Base-by-base conservation (phyloP, 2,113 vertebrate species). In the Callipepla squamata region DNA sequence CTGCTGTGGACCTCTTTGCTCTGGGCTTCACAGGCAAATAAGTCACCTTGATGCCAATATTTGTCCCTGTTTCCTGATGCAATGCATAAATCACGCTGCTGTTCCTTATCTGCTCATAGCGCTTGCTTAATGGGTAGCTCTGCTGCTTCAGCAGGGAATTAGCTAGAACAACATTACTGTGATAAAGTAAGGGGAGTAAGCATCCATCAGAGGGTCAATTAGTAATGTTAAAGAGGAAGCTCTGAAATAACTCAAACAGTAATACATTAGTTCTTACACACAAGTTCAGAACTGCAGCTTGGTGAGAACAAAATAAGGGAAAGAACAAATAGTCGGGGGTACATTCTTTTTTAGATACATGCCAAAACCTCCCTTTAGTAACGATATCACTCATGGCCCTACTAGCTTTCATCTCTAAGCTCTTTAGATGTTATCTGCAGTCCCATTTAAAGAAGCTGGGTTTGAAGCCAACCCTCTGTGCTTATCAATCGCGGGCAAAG, bases 91-190 rank as follows among this genome's bases (percentile, higher is more conserved):
- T 90, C 70, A 84, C 69, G 42, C 73, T 95, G 82, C 79, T 80
- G 83, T 78, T 90, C 63, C 90, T 96, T 96, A 96, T 96, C 95
- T 88, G 92, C 85, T 91, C 16, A 2, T 86, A 78, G 83, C 0
- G 26, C 53, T 91, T 78, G 90, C 82, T 92, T 94, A 94, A 94
- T 75, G 92, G 93, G 90, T 63, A 96, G 65, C 80, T 93, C 82
- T 95, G 93, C 90, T 91, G 84, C 89, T 94, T 96, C 96, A 92
- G 89, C 89, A 85, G 93, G 93, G 95, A 95, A 94, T 95, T 92
- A 94, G 76, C 87, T 75, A 80, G 87, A 94, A 34, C 65, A 94
- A 91, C 61, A 90, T 59, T 89, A 63, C 76, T 63, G 57, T 83
- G 93, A 96, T 94, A 94, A 94, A 94, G 87, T 48, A 80, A 85